phyloP scores from a whole-genome alignment of 2,797 vertebrate species.

The Rhinoraja longicauda region DNA sequence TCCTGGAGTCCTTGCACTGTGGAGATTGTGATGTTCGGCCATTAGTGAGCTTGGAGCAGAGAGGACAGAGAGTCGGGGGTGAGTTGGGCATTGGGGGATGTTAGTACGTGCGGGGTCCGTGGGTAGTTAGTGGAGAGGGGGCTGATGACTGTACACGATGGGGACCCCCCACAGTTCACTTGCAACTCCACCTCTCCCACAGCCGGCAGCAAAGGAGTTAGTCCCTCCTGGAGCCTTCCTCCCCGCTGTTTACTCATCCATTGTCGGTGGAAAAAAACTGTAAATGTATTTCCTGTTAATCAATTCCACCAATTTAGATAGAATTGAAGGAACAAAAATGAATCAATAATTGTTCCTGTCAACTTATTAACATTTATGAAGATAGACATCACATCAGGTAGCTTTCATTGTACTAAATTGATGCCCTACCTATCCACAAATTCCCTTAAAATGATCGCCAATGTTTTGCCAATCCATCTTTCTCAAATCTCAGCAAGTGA shows the following conservation, averaged over 20 bases:
- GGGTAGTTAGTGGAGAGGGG: no score
- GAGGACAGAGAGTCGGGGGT: no score
- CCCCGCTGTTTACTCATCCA: background rate
- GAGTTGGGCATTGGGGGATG: no score
- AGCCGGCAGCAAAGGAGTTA: no score
- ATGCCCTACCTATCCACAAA: background rate
- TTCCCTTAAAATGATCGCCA: background rate
- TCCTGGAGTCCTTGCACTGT: no score
- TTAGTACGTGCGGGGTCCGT: no score
- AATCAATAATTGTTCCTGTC: background rate
- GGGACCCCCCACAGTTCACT: no score
- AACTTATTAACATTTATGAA: background rate
- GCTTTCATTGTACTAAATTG: background rate
- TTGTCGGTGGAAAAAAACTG: background rate
- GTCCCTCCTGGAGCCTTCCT: background rate
- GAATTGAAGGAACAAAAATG: background rate
- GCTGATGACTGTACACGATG: no score
- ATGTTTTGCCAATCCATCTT: background rate
- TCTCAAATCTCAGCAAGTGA: background rate
- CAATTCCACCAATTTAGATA: background rate
- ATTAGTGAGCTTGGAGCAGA: no score
- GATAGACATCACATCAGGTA: background rate
- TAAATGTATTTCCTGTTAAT: background rate
- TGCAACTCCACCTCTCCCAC: no score
- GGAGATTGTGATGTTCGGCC: no score